Evolutionary conservation across 1,140 invertebrate species (phyloP), one percentile per base, ranked within the genome.

Genomic region (Tetramorium parvispinum): DNA sequence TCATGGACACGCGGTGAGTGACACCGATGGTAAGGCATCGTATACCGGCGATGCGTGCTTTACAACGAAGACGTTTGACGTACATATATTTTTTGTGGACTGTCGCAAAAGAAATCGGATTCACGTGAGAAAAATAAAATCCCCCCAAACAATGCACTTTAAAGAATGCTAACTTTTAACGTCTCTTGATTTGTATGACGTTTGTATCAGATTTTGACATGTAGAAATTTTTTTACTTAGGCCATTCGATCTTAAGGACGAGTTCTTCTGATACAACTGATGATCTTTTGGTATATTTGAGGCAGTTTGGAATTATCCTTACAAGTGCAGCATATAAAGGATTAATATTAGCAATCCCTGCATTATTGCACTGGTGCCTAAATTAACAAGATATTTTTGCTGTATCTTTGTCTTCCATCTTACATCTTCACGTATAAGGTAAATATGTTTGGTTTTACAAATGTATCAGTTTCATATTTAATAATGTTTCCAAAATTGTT

Each of bases 311-410:
- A 83, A 63, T 89, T 85, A 76, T 88, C 85, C 66, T 92, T 91
- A 92, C 82, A 91, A 92, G 83, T 86, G 88, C 92, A 91, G 89
- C 91, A 81, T 66, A 88, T 89, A 92, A 92, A 93, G 91, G 93
- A 94, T 92, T 94, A 94, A 94, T 92, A 91, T 94, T 82, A 92
- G 94, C 93, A 7, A 46, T 92, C 94, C 5, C 75, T n/a, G 16
- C 16, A 43, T 37, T 40, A 18, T 24, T 24, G 1, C 11, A 4
- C 8, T 46, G 93, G 92, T 93, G 87, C 76, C 81, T 21, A 85
- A 79, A 87, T 90, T 87, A 21, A 13, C 24, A 63, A 85, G 16
- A 75, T 86, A 40, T 73, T 78, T 66, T 59, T 46, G 51, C 86
- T 59, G 10, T 57, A 55, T 11, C 68, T 71, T 86, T 6, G 76